phyloP scores from a whole-genome alignment of 2,888 invertebrate genomes.

The Timandra comae region DNA sequence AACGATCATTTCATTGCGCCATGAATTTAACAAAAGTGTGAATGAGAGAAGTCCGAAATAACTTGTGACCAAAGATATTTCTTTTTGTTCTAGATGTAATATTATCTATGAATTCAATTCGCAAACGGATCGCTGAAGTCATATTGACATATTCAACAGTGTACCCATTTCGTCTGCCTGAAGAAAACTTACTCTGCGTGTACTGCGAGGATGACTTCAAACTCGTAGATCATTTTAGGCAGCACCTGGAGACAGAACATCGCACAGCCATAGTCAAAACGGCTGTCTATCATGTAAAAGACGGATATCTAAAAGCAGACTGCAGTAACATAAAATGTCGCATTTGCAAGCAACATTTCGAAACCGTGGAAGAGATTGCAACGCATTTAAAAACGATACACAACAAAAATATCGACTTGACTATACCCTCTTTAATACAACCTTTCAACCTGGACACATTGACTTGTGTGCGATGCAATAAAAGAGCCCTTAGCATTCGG shows the following conservation, averaged over 20 bases:
- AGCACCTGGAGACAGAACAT: slow-evolving; percentile 58
- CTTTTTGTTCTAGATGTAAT: slow-evolving; percentile 69
- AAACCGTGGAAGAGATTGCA: slow-evolving; percentile 42
- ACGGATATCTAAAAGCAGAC: slow-evolving; percentile 59
- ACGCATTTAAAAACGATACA: slow-evolving; percentile 46
- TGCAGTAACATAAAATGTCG: slow-evolving; percentile 55
- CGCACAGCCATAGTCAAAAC: slow-evolving; percentile 43
- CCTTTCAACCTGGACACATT: slow-evolving; percentile 54
- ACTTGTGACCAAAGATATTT: slow-evolving; percentile 57
- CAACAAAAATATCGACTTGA: slow-evolving; percentile 37
- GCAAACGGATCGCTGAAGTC: slow-evolving; percentile 62
- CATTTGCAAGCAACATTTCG: slow-evolving; percentile 37
- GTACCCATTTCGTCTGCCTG: slow-evolving; percentile 66
- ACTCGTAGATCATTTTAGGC: slow-evolving; percentile 45
- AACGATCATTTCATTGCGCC: neutral
- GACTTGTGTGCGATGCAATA: slow-evolving; percentile 46
- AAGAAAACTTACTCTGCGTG: slow-evolving; percentile 59
- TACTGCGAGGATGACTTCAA: slow-evolving; percentile 59
- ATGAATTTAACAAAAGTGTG: slow-evolving; percentile 5
- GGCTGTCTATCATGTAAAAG: slow-evolving; percentile 54
- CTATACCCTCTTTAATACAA: slow-evolving; percentile 47
- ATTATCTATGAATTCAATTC: slow-evolving; percentile 48
- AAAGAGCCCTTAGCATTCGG: slow-evolving; percentile 44
- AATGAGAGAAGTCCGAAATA: no score
- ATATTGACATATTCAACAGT: slow-evolving; percentile 63